These are phyloP conservation scores for Pseudococcus jackbeardsleyi DNA, from an alignment of 2,888 invertebrate species.

Conservation along the genomic window DNA sequence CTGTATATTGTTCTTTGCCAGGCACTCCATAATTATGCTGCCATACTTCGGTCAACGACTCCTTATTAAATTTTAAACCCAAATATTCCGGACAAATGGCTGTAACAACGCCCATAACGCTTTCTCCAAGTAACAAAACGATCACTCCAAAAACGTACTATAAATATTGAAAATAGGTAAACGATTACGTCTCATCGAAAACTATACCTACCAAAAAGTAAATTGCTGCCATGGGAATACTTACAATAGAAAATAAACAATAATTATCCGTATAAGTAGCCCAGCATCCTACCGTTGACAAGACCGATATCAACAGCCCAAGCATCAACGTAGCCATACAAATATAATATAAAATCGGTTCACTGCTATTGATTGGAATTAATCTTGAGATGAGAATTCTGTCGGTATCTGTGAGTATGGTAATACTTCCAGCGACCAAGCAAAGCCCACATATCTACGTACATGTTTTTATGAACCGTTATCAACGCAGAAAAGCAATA, in stretches of 20 bases:
- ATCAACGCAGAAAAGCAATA: background rate
- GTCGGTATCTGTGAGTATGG: constrained; percentile 80
- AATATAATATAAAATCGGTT: constrained; percentile 84
- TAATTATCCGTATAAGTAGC: constrained; percentile 81
- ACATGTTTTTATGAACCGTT: constrained; percentile 39
- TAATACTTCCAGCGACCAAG: constrained; percentile 80
- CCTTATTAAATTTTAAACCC: constrained; percentile 79
- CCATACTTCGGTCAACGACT: constrained; percentile 79
- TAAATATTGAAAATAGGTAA: background rate
- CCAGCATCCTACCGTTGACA: constrained; percentile 85
- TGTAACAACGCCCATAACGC: constrained; percentile 79
- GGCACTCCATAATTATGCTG: constrained; percentile 84
- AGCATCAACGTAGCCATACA: constrained; percentile 79
- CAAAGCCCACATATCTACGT: constrained; percentile 79
- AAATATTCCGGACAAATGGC: constrained; percentile 83
- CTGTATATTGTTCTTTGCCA: constrained; percentile 81
- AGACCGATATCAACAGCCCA: constrained; percentile 78
- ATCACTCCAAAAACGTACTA: constrained; percentile 82
- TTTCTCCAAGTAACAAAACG: constrained; percentile 78
- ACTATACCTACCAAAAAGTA: background rate
- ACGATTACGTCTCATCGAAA: background rate
- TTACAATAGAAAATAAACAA: constrained; percentile 79
- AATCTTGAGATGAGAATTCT: constrained; percentile 81
- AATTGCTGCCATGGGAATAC: constrained; percentile 68
- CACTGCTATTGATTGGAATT: constrained; percentile 76